A percentile compares a stretch with the other conserved stretches of the same genome.
These are phyloP conservation scores for Pardosa pseudoannulata DNA, from an alignment of 2,888 invertebrate genomes.

Conservation along the genomic window DNA sequence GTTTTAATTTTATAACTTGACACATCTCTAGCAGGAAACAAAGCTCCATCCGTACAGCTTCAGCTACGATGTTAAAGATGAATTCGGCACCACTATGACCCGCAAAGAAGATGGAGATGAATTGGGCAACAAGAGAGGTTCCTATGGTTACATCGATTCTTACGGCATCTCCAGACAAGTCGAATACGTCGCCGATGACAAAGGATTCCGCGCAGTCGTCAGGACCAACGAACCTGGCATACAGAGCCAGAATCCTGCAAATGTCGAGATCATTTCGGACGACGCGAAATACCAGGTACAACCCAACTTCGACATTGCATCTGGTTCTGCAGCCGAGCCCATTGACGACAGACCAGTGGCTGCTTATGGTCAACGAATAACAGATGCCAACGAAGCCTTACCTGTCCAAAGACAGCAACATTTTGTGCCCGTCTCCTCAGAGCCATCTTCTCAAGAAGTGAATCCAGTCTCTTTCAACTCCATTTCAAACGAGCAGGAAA, in stretches of 20 bases:
- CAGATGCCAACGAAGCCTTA: conserved; percentile 12
- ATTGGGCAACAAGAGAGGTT: conserved; percentile 73
- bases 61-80: conserved; percentile 73
- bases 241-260: conserved; percentile 59
- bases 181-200: conserved; percentile 72
- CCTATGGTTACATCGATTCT: conserved; percentile 72
- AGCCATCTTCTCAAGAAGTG: no score
- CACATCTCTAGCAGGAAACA: conserved; percentile 28
- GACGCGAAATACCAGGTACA: conserved; percentile 1
- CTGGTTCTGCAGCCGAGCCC: no score
- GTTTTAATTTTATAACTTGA: no score
- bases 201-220: conserved; percentile 72
- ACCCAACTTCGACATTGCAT: no score
- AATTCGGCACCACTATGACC: conserved; percentile 58
- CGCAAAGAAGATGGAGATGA: conserved; percentile 73
- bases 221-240: conserved; percentile 74
- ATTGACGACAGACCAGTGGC: conserved; percentile 7
- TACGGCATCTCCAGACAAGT: conserved; percentile 73
- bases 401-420: not conserved
- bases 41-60: conserved; percentile 74
- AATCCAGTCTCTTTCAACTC: no score
- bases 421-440: not conserved
- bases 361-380: conserved; percentile 23
- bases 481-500: no score
- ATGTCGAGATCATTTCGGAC: conserved; percentile 46